phyloP scores from a whole-genome alignment of 2,113 vertebrate genomes.

The Tachysurus fulvidraco region DNA sequence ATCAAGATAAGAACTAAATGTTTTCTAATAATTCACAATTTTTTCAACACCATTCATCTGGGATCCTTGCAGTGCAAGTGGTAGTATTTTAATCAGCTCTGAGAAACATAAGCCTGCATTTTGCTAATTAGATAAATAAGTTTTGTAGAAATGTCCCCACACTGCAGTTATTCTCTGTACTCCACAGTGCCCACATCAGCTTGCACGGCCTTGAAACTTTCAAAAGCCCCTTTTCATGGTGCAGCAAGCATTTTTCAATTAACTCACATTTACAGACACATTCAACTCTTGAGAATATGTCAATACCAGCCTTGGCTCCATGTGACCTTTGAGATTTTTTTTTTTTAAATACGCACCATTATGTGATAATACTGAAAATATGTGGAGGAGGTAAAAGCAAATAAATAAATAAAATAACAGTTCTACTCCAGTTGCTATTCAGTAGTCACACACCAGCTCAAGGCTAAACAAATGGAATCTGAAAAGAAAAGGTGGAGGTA shows the following conservation, averaged over 20 bases:
- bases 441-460: conserved; percentile 63
- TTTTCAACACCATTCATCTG: neutral
- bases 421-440: conserved; percentile 61
- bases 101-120: neutral
- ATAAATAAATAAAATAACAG: conserved; percentile 48
- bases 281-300: conserved; percentile 62
- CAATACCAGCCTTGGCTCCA: conserved; percentile 70
- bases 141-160: neutral
- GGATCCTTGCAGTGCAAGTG: neutral
- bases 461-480: conserved; percentile 63
- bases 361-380: conserved; percentile 62
- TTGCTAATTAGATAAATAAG: neutral
- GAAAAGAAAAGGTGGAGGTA: conserved; percentile 55
- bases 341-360: conserved; percentile 53
- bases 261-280: conserved; percentile 69
- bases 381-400: conserved; percentile 50
- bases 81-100: neutral
- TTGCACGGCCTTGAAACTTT: conserved; percentile 64
- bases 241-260: conserved; percentile 67
- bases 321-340: conserved; percentile 66
- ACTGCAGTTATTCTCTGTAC: conserved; percentile 43
- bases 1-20: neutral
- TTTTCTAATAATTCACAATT: neutral
- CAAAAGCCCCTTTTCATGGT: conserved; percentile 60
- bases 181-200: conserved; percentile 46